Evolutionary conservation across 92 coral and sea anemone genomes (phyloP).

Genomic region (Epizoanthus illoricatus): DNA sequence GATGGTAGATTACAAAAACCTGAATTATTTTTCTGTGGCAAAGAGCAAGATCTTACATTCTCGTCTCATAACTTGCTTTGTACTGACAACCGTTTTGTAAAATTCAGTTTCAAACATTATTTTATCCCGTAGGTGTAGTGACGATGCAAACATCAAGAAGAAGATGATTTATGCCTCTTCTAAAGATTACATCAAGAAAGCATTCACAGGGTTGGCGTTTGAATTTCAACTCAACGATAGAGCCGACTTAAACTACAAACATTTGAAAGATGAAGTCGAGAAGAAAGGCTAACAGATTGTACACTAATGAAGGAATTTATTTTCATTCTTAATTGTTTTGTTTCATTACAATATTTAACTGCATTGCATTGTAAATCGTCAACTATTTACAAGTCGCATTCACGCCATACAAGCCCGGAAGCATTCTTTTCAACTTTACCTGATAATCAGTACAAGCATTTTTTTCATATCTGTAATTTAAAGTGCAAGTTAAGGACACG

Average conservation of each 20-base stretch:
- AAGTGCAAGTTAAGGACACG: too few species aligned
- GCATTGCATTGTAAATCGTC: too few species aligned
- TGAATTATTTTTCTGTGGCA: too few species aligned
- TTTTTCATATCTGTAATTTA: too few species aligned
- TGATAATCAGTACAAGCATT: too few species aligned
- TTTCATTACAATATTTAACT: too few species aligned
- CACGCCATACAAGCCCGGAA: too few species aligned
- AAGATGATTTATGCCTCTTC: conserved; percentile 49
- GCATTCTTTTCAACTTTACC: too few species aligned
- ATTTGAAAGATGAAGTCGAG: conserved; percentile 2
- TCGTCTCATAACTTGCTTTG: too few species aligned
- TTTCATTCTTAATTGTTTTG: neutral
- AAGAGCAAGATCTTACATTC: too few species aligned
- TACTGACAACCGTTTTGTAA: neutral
- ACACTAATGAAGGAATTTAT: neutral
- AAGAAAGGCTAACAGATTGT: neutral
- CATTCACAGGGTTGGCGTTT: neutral
- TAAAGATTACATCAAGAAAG: conserved; percentile 53
- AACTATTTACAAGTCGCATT: too few species aligned
- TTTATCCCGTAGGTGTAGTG: conserved; percentile 36
- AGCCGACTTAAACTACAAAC: conserved; percentile 33
- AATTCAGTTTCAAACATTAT: neutral
- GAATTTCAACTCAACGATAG: conserved; percentile 40
- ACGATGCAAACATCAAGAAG: conserved; percentile 24
- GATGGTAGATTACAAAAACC: too few species aligned